Conservation (phyloP, 2,113 vertebrate species). For the Peromyscus maniculatus region DNA sequence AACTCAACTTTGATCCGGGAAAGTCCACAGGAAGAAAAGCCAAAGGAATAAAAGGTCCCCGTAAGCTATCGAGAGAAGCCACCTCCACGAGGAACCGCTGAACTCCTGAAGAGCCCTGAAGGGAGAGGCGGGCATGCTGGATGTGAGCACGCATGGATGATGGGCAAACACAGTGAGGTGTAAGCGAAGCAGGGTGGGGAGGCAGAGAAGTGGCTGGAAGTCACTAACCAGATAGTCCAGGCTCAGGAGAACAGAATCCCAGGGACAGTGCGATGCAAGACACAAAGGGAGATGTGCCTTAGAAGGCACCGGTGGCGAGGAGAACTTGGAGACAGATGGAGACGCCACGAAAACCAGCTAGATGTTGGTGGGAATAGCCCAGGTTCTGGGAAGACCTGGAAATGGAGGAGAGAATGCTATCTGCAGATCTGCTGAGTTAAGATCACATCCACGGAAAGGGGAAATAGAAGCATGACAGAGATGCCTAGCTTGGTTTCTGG, state of each 20-base stretch:
- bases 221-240: not conserved
- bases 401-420: not conserved
- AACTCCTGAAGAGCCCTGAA: not conserved
- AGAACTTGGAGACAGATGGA: not conserved
- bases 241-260: not conserved
- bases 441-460: not conserved
- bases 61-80: not conserved
- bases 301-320: not conserved
- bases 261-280: not conserved
- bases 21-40: not conserved
- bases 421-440: not conserved
- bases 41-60: not conserved
- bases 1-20: not conserved
- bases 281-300: not conserved
- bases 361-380: not conserved
- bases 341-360: constrained; percentile 1
- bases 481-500: too few relatives aligned
- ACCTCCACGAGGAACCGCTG: not conserved
- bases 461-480: not conserved
- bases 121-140: not conserved
- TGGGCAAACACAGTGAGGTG: not conserved
- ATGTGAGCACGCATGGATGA: not conserved
- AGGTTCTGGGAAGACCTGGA: not conserved
- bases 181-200: not conserved
- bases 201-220: not conserved